These are phyloP conservation scores for Episyrphus balteatus DNA, from an alignment of 1,140 invertebrate species.

Conservation along the genomic window DNA sequence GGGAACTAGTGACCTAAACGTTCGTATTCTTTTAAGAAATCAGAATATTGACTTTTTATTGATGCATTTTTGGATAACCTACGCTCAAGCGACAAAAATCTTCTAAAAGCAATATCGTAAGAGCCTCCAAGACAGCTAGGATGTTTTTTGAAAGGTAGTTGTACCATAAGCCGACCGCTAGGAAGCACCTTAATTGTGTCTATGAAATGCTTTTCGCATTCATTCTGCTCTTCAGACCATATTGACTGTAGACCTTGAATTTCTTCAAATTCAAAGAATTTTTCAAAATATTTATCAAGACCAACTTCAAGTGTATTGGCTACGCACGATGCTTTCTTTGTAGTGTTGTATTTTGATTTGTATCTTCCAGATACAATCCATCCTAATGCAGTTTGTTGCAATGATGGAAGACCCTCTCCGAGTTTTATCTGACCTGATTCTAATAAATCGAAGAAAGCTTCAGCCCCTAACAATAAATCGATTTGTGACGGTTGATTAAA, in stretches of 20 bases:
- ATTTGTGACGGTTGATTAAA: conserved; percentile 13
- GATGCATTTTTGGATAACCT: too few relatives aligned
- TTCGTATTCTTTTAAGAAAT: conserved; percentile 23
- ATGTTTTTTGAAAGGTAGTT: conserved; percentile 16
- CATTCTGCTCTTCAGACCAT: conserved; percentile 8
- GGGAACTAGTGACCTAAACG: conserved; percentile 8
- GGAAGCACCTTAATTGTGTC: conserved; percentile 7
- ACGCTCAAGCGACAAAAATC: conserved; percentile 13
- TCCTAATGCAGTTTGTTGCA: conserved; percentile 29
- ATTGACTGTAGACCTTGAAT: not conserved
- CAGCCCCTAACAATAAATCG: conserved; percentile 21
- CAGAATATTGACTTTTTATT: conserved; percentile 17
- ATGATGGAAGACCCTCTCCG: conserved; percentile 8
- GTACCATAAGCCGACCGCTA: conserved; percentile 13
- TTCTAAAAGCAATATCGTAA: conserved; percentile 8
- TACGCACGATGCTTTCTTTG: too few relatives aligned
- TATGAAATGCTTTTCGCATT: conserved; percentile 15
- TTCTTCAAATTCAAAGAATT: conserved; percentile 21
- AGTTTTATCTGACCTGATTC: conserved; percentile 15
- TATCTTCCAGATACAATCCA: conserved; percentile 13
- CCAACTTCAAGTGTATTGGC: too few relatives aligned
- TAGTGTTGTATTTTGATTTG: too few relatives aligned
- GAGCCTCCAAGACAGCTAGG: not conserved
- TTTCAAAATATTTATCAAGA: not conserved
- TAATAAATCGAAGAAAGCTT: conserved; percentile 23